These are phyloP conservation scores for Luperina testacea DNA, from an alignment of 2,888 invertebrate species.

Conservation along the genomic window DNA sequence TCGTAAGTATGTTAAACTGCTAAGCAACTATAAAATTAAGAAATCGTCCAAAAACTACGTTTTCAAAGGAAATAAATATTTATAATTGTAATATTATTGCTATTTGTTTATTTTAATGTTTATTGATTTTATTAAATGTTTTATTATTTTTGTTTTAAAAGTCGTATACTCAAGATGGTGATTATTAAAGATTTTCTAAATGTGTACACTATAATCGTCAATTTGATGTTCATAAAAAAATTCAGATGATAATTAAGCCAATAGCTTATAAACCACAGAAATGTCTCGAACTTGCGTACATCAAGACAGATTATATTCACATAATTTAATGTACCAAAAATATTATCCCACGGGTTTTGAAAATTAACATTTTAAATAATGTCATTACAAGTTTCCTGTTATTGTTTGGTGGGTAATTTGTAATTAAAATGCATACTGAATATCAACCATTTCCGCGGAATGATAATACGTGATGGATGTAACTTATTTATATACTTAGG, in stretches of 20 bases:
- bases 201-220: background rate
- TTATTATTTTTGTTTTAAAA: background rate
- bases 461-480: background rate
- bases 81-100: background rate
- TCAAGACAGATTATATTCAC: constrained; percentile 21
- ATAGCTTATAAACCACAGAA: background rate
- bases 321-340: constrained; percentile 14
- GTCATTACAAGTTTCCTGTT: constrained; percentile 44
- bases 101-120: background rate
- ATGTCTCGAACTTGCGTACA: constrained; percentile 23
- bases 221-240: background rate
- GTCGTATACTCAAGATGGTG: background rate
- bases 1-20: no score
- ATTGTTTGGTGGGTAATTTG: constrained; percentile 39
- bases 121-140: background rate
- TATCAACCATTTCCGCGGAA: constrained; percentile 38
- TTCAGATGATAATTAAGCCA: background rate
- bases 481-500: background rate
- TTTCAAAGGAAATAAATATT: no score
- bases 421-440: constrained; percentile 44
- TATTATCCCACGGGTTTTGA: constrained; percentile 38
- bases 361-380: constrained; percentile 44
- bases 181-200: background rate
- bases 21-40: no score
- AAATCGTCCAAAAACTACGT: no score